Evolutionary conservation across 2,113 vertebrate species (phyloP).

Genomic region (Poeciliopsis prolifica): DNA sequence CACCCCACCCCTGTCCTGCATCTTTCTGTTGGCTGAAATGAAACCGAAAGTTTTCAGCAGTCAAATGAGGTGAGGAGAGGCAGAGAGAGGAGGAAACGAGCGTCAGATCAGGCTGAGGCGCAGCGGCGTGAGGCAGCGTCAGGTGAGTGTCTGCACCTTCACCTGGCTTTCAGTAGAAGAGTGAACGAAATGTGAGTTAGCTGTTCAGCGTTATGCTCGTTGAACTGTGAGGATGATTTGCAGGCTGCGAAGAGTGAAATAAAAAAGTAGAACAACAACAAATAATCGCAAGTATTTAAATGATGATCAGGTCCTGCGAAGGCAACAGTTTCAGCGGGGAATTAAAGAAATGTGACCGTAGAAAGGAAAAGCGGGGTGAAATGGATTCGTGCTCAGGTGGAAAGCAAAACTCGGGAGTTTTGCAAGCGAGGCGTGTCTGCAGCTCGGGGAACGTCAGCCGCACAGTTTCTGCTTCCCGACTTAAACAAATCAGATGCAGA

Average conservation of each 20-base stretch:
- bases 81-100: neutral
- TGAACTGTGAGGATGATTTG: neutral
- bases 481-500: neutral
- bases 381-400: too few relatives aligned
- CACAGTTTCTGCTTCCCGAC: neutral
- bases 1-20: too few relatives aligned
- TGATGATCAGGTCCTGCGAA: neutral
- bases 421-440: neutral
- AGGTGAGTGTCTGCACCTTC: neutral
- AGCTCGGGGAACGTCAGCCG: neutral
- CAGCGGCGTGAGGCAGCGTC: neutral
- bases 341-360: neutral
- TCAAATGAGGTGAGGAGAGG: neutral
- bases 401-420: neutral
- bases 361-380: neutral
- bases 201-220: neutral
- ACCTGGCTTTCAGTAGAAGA: neutral
- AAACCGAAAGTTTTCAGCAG: constrained; percentile 29
- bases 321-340: neutral
- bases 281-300: neutral
- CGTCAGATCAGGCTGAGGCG: neutral
- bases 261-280: too few relatives aligned
- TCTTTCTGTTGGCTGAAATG: constrained; percentile 8
- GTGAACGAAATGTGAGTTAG: too few relatives aligned
- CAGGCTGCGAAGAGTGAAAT: too few relatives aligned